Percentiles rank a stretch among this genome's conserved stretches.
phyloP scores from a whole-genome alignment of 2,888 invertebrate species.

The Campaea margaritaria region DNA sequence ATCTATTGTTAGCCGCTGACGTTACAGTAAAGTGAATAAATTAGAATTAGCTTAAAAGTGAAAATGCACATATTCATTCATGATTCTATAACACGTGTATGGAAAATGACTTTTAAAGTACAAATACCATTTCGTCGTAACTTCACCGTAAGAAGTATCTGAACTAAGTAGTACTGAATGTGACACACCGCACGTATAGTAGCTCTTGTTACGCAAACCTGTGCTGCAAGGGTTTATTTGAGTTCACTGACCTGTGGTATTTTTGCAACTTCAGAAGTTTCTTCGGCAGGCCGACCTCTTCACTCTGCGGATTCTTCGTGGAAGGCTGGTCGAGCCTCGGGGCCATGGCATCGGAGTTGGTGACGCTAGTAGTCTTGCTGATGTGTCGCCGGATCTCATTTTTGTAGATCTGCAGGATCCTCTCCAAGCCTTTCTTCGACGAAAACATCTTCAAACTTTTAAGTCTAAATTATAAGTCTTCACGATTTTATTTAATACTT shows the following conservation, averaged over 20 bases:
- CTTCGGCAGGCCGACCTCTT: constrained; percentile 73
- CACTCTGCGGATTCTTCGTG: constrained; percentile 62
- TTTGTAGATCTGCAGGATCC: constrained; percentile 71
- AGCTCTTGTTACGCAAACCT: constrained; percentile 64
- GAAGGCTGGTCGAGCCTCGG: constrained; percentile 76
- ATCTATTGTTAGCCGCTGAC: background rate
- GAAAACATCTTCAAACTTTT: constrained; percentile 67
- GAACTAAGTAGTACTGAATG: background rate
- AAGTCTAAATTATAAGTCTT: constrained; percentile 20
- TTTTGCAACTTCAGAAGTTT: constrained; percentile 82
- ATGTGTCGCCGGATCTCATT: constrained; percentile 81
- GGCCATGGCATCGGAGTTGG: constrained; percentile 86
- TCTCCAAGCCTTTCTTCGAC: constrained; percentile 73
- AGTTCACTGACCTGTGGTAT: constrained; percentile 85
- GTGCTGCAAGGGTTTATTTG: constrained; percentile 52
- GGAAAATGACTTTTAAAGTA: background rate
- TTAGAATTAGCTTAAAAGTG: background rate
- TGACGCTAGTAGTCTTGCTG: constrained; percentile 86
- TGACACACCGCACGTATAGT: constrained; percentile 15
- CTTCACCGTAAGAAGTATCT: constrained; percentile 1
- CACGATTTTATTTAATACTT: constrained; percentile 34
- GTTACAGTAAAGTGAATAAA: background rate
- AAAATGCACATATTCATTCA: constrained; percentile 1
- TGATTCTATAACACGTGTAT: background rate
- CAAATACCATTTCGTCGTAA: constrained; percentile 1